These are phyloP conservation scores for Arrhamphus sclerolepis DNA, from an alignment of 2,797 vertebrate genomes.

Conservation along the genomic window DNA sequence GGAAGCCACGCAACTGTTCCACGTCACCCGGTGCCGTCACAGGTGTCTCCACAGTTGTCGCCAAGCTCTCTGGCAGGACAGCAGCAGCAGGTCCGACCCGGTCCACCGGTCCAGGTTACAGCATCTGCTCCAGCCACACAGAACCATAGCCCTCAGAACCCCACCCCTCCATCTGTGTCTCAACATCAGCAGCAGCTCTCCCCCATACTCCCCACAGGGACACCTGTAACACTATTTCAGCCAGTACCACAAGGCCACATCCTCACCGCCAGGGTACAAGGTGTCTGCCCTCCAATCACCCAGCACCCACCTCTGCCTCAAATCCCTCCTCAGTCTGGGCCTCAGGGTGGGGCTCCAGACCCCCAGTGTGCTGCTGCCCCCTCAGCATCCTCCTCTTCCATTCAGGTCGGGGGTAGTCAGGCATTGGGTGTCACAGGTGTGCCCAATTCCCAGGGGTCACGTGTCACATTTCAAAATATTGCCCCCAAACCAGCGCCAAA, in stretches of 20 bases:
- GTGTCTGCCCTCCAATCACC: constrained; percentile 85
- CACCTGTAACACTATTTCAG: constrained; percentile 93
- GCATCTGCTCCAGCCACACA: constrained; percentile 80
- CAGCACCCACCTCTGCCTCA: constrained; percentile 77
- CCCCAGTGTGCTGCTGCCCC: constrained; percentile 79
- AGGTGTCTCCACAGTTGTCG: constrained; percentile 74
- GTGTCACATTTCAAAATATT: constrained; percentile 96
- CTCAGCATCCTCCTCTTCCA: constrained; percentile 82
- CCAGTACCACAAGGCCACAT: constrained; percentile 94
- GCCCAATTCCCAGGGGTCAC: constrained; percentile 86
- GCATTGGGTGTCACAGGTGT: constrained; percentile 86
- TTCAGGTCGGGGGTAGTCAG: constrained; percentile 88
- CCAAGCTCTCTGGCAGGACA: constrained; percentile 83
- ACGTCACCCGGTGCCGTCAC: constrained; percentile 78
- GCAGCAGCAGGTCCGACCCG: constrained; percentile 76
- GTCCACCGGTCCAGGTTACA: constrained; percentile 85
- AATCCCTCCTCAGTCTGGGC: constrained; percentile 80
- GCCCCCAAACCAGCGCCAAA: constrained; percentile 93
- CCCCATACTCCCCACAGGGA: constrained; percentile 87
- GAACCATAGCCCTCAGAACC: constrained; percentile 83
- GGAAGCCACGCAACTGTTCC: constrained; percentile 85
- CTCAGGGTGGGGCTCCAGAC: constrained; percentile 77
- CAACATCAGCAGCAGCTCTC: constrained; percentile 83
- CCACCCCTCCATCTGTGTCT: constrained; percentile 53
- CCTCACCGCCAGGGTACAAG: constrained; percentile 91